Evolutionary conservation across 2,113 vertebrate genomes (phyloP).

Genomic region (Monopterus albus): DNA sequence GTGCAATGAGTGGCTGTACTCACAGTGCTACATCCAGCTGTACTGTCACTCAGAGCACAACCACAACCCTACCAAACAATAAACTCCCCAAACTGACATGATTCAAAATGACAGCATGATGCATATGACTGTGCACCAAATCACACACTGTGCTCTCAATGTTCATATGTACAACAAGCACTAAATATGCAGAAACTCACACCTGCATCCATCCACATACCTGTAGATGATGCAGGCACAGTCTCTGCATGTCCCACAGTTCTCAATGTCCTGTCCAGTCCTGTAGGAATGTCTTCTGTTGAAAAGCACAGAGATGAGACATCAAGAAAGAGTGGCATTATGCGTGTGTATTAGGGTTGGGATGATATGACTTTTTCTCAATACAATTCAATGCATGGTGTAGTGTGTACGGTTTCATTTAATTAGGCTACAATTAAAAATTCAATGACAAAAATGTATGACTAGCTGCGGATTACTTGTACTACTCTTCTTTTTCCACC

Average conservation of each 20-base stretch:
- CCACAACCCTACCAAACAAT: constrained; percentile 44
- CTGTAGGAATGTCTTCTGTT: constrained; percentile 87
- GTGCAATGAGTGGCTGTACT: constrained; percentile 31
- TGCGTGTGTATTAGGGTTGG: too few species aligned
- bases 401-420: too few species aligned
- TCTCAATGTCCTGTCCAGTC: constrained; percentile 89
- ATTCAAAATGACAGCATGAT: constrained; percentile 65
- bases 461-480: too few species aligned
- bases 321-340: constrained; percentile 62
- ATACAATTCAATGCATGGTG: too few species aligned
- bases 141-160: constrained; percentile 45
- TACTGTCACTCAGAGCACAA: constrained; percentile 53
- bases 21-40: constrained; percentile 34
- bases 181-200: constrained; percentile 41
- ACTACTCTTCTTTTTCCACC: too few species aligned
- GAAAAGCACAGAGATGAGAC: constrained; percentile 73
- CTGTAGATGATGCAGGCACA: constrained; percentile 93
- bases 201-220: constrained; percentile 61
- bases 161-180: constrained; percentile 27
- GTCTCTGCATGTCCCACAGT: constrained; percentile 91
- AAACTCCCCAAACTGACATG: constrained; percentile 60
- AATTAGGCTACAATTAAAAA: too few species aligned
- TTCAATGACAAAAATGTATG: too few species aligned
- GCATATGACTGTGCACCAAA: constrained; percentile 48
- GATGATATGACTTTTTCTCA: too few species aligned